phyloP scores from a whole-genome alignment of 2,797 vertebrate species.

The Myoxocephalus aenaeus region DNA sequence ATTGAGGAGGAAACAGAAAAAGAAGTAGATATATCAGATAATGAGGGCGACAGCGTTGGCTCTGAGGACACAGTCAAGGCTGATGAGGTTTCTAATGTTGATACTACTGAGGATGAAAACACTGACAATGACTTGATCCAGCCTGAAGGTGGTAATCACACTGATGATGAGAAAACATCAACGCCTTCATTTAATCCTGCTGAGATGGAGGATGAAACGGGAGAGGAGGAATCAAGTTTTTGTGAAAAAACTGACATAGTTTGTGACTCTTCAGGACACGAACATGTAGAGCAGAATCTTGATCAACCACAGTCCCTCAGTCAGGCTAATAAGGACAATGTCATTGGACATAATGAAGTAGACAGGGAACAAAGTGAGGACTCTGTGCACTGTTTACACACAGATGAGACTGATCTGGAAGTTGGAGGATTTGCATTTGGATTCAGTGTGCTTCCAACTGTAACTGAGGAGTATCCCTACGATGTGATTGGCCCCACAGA shows the following conservation, averaged over 20 bases:
- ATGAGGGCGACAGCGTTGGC: slow-evolving; percentile 63
- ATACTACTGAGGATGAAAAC: slow-evolving; percentile 74
- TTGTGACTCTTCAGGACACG: slow-evolving; percentile 34
- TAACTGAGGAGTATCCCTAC: slow-evolving; percentile 82
- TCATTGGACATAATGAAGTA: slow-evolving; percentile 42
- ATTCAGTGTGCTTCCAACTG: slow-evolving; percentile 76
- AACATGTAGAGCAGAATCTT: slow-evolving; percentile 46
- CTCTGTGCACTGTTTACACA: slow-evolving; percentile 28
- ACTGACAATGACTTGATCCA: slow-evolving; percentile 68
- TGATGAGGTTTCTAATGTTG: slow-evolving; percentile 55
- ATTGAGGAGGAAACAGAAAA: slow-evolving; percentile 30
- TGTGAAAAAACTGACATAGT: slow-evolving; percentile 47
- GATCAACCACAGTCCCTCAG: slow-evolving; percentile 49
- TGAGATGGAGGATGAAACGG: slow-evolving; percentile 58
- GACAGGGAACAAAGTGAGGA: slow-evolving; percentile 51
- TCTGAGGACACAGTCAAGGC: slow-evolving; percentile 74
- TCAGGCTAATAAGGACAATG: slow-evolving; percentile 35
- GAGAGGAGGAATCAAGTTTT: slow-evolving; percentile 51
- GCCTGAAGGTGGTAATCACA: slow-evolving; percentile 48
- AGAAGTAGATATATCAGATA: slow-evolving; percentile 44
- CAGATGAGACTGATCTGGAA: slow-evolving; percentile 56
- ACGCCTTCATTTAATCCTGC: slow-evolving; percentile 35
- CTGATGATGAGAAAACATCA: slow-evolving; percentile 57
- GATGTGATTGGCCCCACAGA: slow-evolving; percentile 83
- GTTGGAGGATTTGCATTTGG: slow-evolving; percentile 71